phyloP scores from a whole-genome alignment of 2,797 vertebrate genomes.

The Acanthornis magna region DNA sequence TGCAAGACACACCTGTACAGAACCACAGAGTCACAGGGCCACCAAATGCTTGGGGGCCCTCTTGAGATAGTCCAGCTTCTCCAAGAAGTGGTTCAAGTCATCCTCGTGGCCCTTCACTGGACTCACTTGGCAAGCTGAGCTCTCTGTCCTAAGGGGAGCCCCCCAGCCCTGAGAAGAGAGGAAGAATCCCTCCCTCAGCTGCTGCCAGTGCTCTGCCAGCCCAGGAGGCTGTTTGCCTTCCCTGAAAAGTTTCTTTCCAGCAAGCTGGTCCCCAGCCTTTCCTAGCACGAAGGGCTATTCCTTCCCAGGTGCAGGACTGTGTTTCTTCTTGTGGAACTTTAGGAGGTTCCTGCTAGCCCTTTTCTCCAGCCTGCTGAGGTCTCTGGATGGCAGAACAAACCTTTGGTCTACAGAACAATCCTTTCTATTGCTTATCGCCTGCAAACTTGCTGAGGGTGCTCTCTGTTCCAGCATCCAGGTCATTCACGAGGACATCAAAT shows the following conservation, averaged over 20 bases:
- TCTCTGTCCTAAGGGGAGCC: neutral
- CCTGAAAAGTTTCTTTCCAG: neutral
- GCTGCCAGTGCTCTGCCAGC: neutral
- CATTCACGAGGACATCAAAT: neutral
- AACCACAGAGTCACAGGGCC: neutral
- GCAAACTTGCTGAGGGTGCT: neutral
- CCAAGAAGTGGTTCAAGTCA: neutral
- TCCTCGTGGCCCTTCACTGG: neutral
- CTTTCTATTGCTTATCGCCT: neutral
- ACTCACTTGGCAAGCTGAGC: neutral
- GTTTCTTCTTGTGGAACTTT: neutral
- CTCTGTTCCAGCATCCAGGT: neutral
- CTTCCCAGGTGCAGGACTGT: neutral
- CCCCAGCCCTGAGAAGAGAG: neutral
- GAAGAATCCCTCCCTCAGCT: neutral
- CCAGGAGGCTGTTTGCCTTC: neutral
- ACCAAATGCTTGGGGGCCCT: too few species aligned
- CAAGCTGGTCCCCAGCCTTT: neutral
- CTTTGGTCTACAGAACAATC: neutral
- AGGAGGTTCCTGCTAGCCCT: neutral
- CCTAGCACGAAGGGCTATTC: neutral
- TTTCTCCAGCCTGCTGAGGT: neutral
- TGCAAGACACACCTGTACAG: neutral
- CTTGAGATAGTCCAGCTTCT: neutral
- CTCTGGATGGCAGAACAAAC: neutral